Evolutionary conservation across 2,888 invertebrate genomes (phyloP), one percentile per base, ranked within the genome.

Genomic region (Gandaritis pyraliata): DNA sequence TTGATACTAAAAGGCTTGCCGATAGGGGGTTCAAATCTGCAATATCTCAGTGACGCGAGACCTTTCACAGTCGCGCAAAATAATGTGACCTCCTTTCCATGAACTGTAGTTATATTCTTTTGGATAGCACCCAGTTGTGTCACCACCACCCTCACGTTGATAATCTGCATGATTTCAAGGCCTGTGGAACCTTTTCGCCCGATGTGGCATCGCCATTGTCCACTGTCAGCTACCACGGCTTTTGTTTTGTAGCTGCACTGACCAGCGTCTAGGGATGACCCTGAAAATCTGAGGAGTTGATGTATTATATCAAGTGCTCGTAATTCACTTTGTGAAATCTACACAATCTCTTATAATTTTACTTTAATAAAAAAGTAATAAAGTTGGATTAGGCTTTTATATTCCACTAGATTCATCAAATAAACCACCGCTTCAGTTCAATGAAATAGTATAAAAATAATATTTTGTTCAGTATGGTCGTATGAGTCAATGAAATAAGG

Each of bases 121-220:
- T 82, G 72, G 1, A 88, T 67, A 0, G 92, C 90, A 0, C 92
- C 89, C 33, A 93, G 58, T 36, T 86, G 74, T n/a, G 68, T 75
- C 3, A 84, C 90, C 2, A 84, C 90, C 0, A 90, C 82, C 7
- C 87, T 72, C 0, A 92, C 77, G 33, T 82, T 68, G 33, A 88
- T 88, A 7, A 66, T 73, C 61, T 88, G 84, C 68, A 78, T 81
- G 0, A 72, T 75, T 66, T 91, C 91, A 15, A 86, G 63, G 0
- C 89, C 84, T 4, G 75, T 76, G 0, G 72, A 50, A 2, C 62
- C 64, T 23, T 77, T 72, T 1, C 75, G 76, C 0, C 93, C 93
- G 12, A 93, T 88, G 65, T 93, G 88, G 65, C 93, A 93, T 3
- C 73, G 81, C 93, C 93, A 93, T 61, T 77, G 73, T 0, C 93